Evolutionary conservation across 2,888 invertebrate species (phyloP), one percentile per base, ranked within the genome.

Genomic region (Sinodicranocentrus sp.): DNA sequence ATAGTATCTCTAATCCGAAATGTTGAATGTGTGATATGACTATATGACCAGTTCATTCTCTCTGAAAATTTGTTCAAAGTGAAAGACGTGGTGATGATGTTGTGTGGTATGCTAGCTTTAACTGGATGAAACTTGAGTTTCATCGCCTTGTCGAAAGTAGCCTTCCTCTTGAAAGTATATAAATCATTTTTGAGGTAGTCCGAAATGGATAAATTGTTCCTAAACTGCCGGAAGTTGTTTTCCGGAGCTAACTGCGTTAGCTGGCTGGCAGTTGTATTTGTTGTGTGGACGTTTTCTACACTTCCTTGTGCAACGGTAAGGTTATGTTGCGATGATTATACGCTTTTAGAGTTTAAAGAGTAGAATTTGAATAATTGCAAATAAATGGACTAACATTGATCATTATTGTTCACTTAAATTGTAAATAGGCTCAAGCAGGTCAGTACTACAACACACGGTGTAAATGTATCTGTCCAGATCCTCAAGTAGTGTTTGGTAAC

Each of bases 391-490:
- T 8, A 39, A 39, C 13, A 39, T 39, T 39, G 39, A 39, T 39
- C 13, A 8, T 39, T 39, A 39, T 39, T 39, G 6, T 39, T 39
- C 8, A 6, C 13, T 39, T 39, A 13, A 8, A 8, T 39, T 39
- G 17, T 52, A 5, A 52, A 52, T 52, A 84, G 83, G 77, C 83
- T 1, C 83, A 84, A 33, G 26, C 54, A 25, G 93, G 92, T 15
- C 94, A 95, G 90, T 96, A 95, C 90, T 96, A 96, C 90, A 96
- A 97, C 90, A 95, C 94, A 89, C 91, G 97, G 89, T 97, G 96
- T 90, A 95, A 95, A 91, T 97, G 97, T 90, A 94, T 96, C 13
- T 97, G 96, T 89, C 96, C 96, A 0, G 94, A 94, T 89, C 93
- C 94, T 26, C 93, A 94, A 0, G 94, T 95, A 1, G 94, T 95